These are phyloP conservation scores for Mimachlamys varia DNA, from an alignment of 2,888 invertebrate genomes.

Conservation along the genomic window DNA sequence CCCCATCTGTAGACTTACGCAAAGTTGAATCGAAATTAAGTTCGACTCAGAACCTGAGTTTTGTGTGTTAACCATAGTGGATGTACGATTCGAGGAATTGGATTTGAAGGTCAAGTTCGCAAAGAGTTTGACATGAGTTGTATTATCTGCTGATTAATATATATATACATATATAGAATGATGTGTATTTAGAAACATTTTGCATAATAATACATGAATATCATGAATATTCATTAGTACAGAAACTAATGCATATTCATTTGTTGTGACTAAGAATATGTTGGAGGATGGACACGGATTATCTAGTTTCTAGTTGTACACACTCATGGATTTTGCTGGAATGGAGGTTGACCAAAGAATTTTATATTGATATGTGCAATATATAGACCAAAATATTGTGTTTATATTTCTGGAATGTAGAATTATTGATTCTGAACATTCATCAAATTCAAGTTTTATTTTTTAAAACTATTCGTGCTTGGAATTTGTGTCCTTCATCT, in stretches of 20 bases:
- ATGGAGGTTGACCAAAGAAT: conserved; percentile 19
- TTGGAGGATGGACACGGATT: background rate
- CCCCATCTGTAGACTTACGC: background rate
- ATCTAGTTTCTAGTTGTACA: background rate
- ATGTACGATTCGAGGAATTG: background rate
- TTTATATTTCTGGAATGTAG: background rate
- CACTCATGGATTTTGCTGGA: background rate
- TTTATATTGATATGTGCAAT: conserved; percentile 28
- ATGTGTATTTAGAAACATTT: conserved; percentile 10
- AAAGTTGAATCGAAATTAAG: background rate
- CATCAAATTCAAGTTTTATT: conserved; percentile 20
- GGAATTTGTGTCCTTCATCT: no score
- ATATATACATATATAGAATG: background rate
- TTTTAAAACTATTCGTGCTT: background rate
- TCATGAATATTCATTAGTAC: background rate
- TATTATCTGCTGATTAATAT: conserved; percentile 20
- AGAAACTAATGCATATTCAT: background rate
- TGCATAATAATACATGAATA: conserved; percentile 23
- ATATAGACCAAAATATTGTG: background rate
- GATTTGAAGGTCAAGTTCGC: background rate
- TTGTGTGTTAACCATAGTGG: background rate
- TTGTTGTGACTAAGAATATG: background rate
- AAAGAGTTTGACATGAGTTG: background rate
- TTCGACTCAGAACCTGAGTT: background rate
- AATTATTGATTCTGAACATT: background rate